These are phyloP conservation scores for Scylla paramamosain DNA, from an alignment of 1,140 invertebrate species.

Conservation along the genomic window DNA sequence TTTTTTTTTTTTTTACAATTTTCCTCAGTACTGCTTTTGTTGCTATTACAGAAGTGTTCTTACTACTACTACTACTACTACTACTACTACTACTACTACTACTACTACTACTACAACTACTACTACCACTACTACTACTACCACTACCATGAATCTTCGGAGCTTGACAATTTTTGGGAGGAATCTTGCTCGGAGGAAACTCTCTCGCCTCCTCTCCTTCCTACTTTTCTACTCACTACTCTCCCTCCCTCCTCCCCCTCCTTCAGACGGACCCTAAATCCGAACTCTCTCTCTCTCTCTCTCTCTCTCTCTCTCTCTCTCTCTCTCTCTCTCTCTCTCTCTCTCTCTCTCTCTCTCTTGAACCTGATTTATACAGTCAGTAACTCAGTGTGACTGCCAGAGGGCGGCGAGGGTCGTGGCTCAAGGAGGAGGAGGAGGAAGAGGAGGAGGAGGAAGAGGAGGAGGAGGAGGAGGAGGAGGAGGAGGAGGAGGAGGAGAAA, in stretches of 20 bases:
- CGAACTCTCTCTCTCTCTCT: neutral
- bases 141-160: neutral
- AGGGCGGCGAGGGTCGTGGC: neutral
- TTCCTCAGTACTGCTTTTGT: too few species aligned
- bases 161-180: neutral
- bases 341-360: slow-evolving; percentile 8
- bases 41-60: too few species aligned
- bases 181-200: neutral
- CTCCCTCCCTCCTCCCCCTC: neutral
- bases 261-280: neutral
- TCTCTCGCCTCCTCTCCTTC: neutral
- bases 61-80: too few species aligned
- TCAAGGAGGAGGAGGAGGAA: neutral
- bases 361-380: neutral
- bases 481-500: neutral
- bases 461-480: neutral
- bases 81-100: neutral
- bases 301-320: slow-evolving; percentile 7
- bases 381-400: neutral
- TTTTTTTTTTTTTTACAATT: too few species aligned
- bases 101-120: slow-evolving; percentile 3
- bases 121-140: slow-evolving; percentile 14
- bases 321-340: slow-evolving; percentile 20
- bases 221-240: neutral
- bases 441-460: neutral